Evolutionary conservation across 2,113 vertebrate species (phyloP), one percentile per base, ranked within the genome.

Genomic region (Misgurnus anguillicaudatus): DNA sequence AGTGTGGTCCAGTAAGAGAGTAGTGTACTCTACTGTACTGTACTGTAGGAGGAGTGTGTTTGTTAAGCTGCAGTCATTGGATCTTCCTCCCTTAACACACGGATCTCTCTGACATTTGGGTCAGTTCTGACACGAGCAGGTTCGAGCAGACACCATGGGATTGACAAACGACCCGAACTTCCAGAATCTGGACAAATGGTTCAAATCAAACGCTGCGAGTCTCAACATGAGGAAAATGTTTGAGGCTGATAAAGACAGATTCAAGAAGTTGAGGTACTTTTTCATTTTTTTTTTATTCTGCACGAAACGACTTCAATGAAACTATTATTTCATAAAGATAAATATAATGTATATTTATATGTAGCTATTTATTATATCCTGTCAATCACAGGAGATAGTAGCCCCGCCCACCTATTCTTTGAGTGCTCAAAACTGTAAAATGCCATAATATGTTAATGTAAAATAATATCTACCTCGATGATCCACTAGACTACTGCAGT

Each of bases 141-240:
- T 16, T 45, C 53, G 53, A 10, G 3, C 36, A 6, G n/a, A 72
- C 78, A 90, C 42, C 76, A 96, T 96, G 95, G 92, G 88, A 75
- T 93, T 98, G 77, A 94, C 93, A 67, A 86, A 86, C 61, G 92
- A 96, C 85, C 91, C 95, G 58, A 90, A 88, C 79, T 98, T 95
- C 88, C 89, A 94, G 82, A 93, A 94, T 83, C 93, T 98, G 77
- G 81, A 90, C 87, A 87, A 96, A 5, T 97, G 95, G 95, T 90
- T 95, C 88, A 90, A 87, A 42, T 89, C 91, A 70, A 91, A 95
- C 48, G 85, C 87, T 53, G 75, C 91, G 64, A 89, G 86, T 55
- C 94, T 98, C 82, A 95, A 94, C 83, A 86, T 98, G 88, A 94
- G 97, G 85, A 85, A 92, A 75, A 93, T 98, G 87, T 98, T 98